These are phyloP conservation scores for Ophion costatus DNA, from an alignment of 2,888 invertebrate species.

Conservation along the genomic window DNA sequence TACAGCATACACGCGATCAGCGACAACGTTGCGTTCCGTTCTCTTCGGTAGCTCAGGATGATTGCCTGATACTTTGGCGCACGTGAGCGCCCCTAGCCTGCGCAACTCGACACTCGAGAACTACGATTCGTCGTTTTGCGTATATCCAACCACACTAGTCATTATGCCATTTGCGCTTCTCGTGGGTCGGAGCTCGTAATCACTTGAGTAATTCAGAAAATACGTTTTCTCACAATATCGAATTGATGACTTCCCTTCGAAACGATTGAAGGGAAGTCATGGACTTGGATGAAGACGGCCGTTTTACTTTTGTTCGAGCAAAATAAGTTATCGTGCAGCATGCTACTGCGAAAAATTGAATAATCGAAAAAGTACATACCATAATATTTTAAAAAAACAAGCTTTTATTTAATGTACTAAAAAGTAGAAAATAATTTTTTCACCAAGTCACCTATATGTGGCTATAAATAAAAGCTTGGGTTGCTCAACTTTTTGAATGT, in stretches of 20 bases:
- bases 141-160: too few species aligned
- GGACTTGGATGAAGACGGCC: too few species aligned
- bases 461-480: too few species aligned
- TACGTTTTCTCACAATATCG: neutral
- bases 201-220: neutral
- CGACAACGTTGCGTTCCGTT: slow-evolving; percentile 39
- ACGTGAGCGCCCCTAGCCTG: slow-evolving; percentile 71
- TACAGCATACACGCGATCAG: slow-evolving; percentile 23
- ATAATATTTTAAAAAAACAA: too few species aligned
- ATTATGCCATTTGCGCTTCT: neutral
- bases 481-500: too few species aligned
- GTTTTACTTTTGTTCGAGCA: too few species aligned
- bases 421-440: too few species aligned
- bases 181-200: neutral
- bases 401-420: too few species aligned
- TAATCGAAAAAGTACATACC: too few species aligned
- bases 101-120: slow-evolving; percentile 66
- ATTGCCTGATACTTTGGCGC: slow-evolving; percentile 73
- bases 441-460: too few species aligned
- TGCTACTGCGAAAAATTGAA: too few species aligned
- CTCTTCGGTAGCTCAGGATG: slow-evolving; percentile 60
- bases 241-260: neutral
- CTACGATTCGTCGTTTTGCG: slow-evolving; percentile 28
- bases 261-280: neutral
- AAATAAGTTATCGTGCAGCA: too few species aligned